Evolutionary conservation across 2,888 invertebrate species (phyloP).

Genomic region (Drosophila setosimentum): DNA sequence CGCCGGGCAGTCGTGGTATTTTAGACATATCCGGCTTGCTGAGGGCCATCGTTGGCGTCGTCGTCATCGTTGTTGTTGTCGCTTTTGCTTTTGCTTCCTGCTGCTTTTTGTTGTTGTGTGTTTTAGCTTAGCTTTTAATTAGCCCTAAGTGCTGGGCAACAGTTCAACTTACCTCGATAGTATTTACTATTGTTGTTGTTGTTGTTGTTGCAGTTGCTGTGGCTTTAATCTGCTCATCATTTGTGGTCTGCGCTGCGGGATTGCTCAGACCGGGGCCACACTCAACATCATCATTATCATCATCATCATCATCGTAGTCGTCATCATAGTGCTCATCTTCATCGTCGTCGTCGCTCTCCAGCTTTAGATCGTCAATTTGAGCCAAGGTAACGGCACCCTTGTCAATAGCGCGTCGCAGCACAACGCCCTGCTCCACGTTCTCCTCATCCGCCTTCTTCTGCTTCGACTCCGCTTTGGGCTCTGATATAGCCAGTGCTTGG

Average conservation of each 20-base stretch:
- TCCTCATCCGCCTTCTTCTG: not conserved
- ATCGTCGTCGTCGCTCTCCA: slow-evolving; percentile 50
- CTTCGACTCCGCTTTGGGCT: slow-evolving; percentile 3
- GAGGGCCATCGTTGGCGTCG: slow-evolving; percentile 11
- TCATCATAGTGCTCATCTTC: slow-evolving; percentile 28
- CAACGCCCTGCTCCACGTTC: slow-evolving; percentile 59
- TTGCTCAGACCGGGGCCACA: slow-evolving; percentile 67
- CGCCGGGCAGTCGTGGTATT: slow-evolving; percentile 84
- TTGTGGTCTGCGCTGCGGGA: slow-evolving; percentile 69
- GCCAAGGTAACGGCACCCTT: slow-evolving; percentile 74
- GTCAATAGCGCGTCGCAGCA: slow-evolving; percentile 59
- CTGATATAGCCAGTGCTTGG: slow-evolving; percentile 35
- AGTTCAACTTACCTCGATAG: slow-evolving; percentile 76
- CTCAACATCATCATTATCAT: slow-evolving; percentile 31
- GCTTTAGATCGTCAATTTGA: slow-evolving; percentile 71
- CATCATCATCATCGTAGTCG: slow-evolving; percentile 23
- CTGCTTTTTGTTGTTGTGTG: slow-evolving; percentile 56
- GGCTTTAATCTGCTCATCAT: slow-evolving; percentile 69
- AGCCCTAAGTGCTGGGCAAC: slow-evolving; percentile 67
- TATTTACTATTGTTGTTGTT: slow-evolving; percentile 21
- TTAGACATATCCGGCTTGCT: slow-evolving; percentile 81
- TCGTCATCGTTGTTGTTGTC: not conserved
- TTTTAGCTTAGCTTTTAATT: slow-evolving; percentile 68
- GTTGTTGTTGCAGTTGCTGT: slow-evolving; percentile 15
- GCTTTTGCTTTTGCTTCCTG: slow-evolving; percentile 52